Conservation (phyloP, 2,888 invertebrate species). For the Leptinotarsa rubiginosa region DNA sequence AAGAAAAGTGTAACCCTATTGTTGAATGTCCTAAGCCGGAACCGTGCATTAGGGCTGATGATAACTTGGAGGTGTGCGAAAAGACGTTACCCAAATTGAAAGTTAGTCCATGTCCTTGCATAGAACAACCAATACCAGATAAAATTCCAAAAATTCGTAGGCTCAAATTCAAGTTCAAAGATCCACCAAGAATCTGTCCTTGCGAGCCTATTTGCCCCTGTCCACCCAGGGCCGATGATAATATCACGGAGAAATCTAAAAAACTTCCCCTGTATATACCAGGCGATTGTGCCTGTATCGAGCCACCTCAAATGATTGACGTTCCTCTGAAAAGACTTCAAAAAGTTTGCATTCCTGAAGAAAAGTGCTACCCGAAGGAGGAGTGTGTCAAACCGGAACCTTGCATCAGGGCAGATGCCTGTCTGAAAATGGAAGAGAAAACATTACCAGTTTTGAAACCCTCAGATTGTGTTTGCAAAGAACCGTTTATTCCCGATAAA, state of each 20-base stretch:
- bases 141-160: constrained; percentile 42
- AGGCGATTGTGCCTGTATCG: constrained; percentile 46
- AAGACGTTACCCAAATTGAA: constrained; percentile 47
- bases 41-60: constrained; percentile 35
- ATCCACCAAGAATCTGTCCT: constrained; percentile 43
- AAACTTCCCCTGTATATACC: constrained; percentile 40
- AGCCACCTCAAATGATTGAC: constrained; percentile 44
- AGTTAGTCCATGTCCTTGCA: constrained; percentile 43
- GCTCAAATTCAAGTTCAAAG: constrained; percentile 42
- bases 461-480: constrained; percentile 30
- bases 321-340: constrained; percentile 41
- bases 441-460: constrained; percentile 26
- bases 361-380: constrained; percentile 24
- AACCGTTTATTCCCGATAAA: constrained; percentile 27
- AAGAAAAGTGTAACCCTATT: constrained; percentile 29
- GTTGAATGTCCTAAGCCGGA: constrained; percentile 15
- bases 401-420: constrained; percentile 33
- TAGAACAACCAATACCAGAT: constrained; percentile 40
- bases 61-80: constrained; percentile 29
- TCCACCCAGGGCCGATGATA: constrained; percentile 44
- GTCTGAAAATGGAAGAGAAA: constrained; percentile 22
- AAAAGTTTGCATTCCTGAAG: constrained; percentile 36
- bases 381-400: constrained; percentile 26
- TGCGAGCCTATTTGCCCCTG: constrained; percentile 16
- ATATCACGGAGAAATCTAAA: constrained; percentile 18